Base-by-base conservation (phyloP, 2,797 vertebrate genomes). In the Ctenosaura bakeri region DNA sequence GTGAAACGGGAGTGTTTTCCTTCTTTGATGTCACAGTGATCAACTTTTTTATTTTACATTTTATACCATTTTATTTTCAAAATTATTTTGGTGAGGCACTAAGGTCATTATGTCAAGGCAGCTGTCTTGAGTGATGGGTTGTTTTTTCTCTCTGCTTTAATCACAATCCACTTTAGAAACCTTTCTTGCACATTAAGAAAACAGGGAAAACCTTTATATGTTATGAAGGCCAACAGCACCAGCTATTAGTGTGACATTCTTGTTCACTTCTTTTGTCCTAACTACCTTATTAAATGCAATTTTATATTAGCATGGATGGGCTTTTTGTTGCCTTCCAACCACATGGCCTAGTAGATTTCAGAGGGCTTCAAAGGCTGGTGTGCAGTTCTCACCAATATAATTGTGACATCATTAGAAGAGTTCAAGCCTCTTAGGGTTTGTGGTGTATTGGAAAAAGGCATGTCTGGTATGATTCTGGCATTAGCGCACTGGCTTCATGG, bases 301-400 rank as follows among this genome's bases (percentile, higher is more conserved):
- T 87, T 85, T 42, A 88, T 3, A 12, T 46, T 29, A 20, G 52
- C 32, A n/a, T 24, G 16, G 16, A 87, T 85, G 38, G 78, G 38
- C 16, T 93, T 88, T 83, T 71, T 18, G 22, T 83, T 91, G 59
- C 66, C 6, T 87, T 79, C 86, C 64, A 4, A 56, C 26, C 86
- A 50, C 14, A 38, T 52, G 74, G 38, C 35, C 59, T 85, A 46
- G 69, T 71, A 54, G 5, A 2, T 0, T 42, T 35, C 52, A 56
- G n/a, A 54, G 32, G 26, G 32, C 50, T 76, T 0, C 3, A 46
- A 7, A 42, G 38, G 8, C 10, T 32, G 26, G 32, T 69, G 26
- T 32, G 4, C 26, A 69, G 26, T 26, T 9, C 14, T 66, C 26
- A 2, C 66, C 26, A 69, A 69, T 69, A 29, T 29, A 32, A 69